Conservation (phyloP, 2,888 invertebrate species). For the Mesochorus sp. region DNA sequence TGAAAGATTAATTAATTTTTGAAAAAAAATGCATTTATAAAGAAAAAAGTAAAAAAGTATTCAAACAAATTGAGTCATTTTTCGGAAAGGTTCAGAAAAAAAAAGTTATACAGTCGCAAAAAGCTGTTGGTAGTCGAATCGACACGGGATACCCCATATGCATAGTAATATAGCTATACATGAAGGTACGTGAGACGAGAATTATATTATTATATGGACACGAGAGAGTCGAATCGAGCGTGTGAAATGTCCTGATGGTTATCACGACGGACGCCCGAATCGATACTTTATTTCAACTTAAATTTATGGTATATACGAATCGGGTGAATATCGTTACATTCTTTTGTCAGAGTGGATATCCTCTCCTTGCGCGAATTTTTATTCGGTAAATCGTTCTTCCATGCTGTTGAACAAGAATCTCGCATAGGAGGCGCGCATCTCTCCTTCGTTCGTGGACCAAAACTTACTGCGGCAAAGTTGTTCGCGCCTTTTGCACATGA, state of each 20-base stretch:
- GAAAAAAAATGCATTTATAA: too few relatives aligned
- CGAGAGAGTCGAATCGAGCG: slow-evolving; percentile 31
- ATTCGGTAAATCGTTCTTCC: slow-evolving; percentile 48
- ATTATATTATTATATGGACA: slow-evolving; percentile 16
- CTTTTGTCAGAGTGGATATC: slow-evolving; percentile 32
- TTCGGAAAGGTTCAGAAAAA: too few relatives aligned
- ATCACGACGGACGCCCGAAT: slow-evolving; percentile 52
- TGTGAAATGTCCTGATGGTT: slow-evolving; percentile 57
- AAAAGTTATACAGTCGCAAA: too few relatives aligned
- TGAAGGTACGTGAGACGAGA: slow-evolving; percentile 1
- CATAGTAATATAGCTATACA: background rate
- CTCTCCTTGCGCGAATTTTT: slow-evolving; percentile 47
- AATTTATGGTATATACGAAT: slow-evolving; percentile 40
- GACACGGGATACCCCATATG: too few relatives aligned
- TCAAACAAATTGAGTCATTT: too few relatives aligned
- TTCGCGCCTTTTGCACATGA: slow-evolving; percentile 41
- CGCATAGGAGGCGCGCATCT: background rate
- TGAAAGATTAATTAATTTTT: too few relatives aligned
- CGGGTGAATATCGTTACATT: slow-evolving; percentile 51
- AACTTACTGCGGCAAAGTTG: slow-evolving; percentile 35
- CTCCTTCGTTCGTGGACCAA: slow-evolving; percentile 8
- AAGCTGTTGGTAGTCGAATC: background rate
- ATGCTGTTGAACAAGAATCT: slow-evolving; percentile 19
- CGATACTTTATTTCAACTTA: slow-evolving; percentile 55
- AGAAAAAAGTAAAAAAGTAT: too few relatives aligned